Evolutionary conservation across 2,797 vertebrate genomes (phyloP).

Genomic region (Micropoecilia bifurca): DNA sequence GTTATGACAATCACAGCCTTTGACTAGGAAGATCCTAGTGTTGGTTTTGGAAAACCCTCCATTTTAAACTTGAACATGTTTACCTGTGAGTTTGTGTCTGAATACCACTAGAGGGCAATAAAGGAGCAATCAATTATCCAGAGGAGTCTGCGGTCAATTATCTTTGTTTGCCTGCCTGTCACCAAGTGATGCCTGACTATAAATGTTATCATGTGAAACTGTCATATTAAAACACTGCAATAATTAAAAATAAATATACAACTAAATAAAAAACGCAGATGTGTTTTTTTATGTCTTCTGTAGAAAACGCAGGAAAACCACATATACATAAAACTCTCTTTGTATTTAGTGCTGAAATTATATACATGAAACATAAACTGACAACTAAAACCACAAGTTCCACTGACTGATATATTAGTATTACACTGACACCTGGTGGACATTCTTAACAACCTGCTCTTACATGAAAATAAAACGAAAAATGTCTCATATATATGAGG

Average conservation of each 20-base stretch:
- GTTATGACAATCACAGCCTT: too few species aligned
- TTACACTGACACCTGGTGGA: slow-evolving; percentile 64
- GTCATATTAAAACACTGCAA: neutral
- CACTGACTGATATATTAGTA: slow-evolving; percentile 2
- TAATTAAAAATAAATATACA: neutral
- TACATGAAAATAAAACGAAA: neutral
- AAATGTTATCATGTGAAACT: too few species aligned
- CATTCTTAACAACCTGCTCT: neutral
- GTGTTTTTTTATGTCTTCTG: neutral
- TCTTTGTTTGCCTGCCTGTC: neutral
- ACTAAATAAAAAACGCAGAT: neutral
- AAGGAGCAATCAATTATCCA: slow-evolving; percentile 4
- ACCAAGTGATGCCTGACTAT: neutral
- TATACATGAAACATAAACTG: neutral
- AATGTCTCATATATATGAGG: neutral
- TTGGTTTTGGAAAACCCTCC: slow-evolving; percentile 3
- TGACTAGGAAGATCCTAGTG: neutral
- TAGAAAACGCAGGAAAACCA: neutral
- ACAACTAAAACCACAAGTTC: neutral
- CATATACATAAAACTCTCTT: neutral
- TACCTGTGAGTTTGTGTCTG: neutral
- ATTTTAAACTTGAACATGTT: neutral
- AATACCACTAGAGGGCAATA: slow-evolving; percentile 50
- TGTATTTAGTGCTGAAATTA: neutral
- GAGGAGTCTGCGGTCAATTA: neutral